Percentiles rank a stretch among this genome's conserved stretches.
Evolutionary conservation across 2,113 vertebrate species (phyloP).

Genomic region (Brienomyrus brachyistius): DNA sequence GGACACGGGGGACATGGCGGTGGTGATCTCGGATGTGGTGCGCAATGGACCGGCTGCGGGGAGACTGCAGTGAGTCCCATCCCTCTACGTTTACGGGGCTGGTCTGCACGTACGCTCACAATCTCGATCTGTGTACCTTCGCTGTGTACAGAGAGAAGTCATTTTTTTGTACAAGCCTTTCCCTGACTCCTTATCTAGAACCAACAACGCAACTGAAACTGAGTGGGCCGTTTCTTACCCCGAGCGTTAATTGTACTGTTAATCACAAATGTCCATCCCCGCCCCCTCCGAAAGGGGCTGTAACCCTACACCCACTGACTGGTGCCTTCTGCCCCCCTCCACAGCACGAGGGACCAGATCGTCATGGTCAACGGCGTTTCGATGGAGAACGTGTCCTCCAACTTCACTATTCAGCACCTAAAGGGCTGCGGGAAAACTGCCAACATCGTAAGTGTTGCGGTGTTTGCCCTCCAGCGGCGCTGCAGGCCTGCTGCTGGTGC

Average conservation of each 20-base stretch:
- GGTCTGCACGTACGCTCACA: neutral
- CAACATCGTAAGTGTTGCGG: slow-evolving; percentile 74
- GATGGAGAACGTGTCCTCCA: slow-evolving; percentile 76
- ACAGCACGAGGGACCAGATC: slow-evolving; percentile 78
- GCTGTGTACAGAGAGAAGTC: neutral
- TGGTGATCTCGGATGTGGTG: slow-evolving; percentile 83
- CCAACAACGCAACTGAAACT: neutral
- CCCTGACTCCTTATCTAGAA: neutral
- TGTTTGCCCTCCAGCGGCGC: neutral
- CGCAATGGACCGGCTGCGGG: slow-evolving; percentile 77
- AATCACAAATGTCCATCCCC: neutral
- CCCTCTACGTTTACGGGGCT: neutral
- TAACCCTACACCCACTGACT: neutral
- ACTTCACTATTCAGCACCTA: slow-evolving; percentile 79
- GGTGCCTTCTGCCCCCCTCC: neutral
- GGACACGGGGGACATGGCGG: slow-evolving; percentile 54
- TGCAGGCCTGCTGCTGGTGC: neutral
- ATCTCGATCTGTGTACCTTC: neutral
- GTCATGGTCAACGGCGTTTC: slow-evolving; percentile 92
- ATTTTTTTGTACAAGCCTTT: neutral
- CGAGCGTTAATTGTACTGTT: neutral
- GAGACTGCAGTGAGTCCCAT: slow-evolving; percentile 74
- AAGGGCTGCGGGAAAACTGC: slow-evolving; percentile 72
- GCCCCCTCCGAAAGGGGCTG: neutral
- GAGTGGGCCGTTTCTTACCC: neutral